Base-by-base conservation (phyloP, 2,113 vertebrate genomes). In the Zapus hudsonius region DNA sequence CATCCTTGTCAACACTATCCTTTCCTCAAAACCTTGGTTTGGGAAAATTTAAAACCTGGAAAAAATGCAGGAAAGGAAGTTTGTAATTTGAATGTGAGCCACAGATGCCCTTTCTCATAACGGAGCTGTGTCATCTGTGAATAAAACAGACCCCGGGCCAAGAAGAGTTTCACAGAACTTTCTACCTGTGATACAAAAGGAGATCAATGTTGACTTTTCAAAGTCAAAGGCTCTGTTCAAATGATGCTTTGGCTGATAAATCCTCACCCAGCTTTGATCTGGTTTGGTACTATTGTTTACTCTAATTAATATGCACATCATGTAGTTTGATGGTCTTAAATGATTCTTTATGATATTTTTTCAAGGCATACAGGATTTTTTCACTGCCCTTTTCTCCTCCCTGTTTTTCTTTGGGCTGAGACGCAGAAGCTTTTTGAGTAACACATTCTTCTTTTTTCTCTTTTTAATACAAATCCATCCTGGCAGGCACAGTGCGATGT, bases 401-500 rank as follows among this genome's bases (percentile, higher is more conserved):
- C 5, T 16, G 31, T 11, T 2, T n/a, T 22, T 9, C 10, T 11
- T 91, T 25, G 66, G 13, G 17, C 92, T 74, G n/a, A 33, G 92
- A 78, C 59, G 93, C 67, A 92, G 75, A 94, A 92, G 57, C 70
- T 85, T 94, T 92, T 90, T 61, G 84, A 94, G 76, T 87, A 94
- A 87, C 73, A 86, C 70, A 79, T 64, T 92, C 69, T 86, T 79
- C 52, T 84, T 91, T 74, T 69, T 90, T 52, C 57, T 57, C 36
- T 86, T 92, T 95, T 92, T 81, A 95, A 76, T 84, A 91, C 20
- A 92, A 92, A 95, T 94, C 29, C 63, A 74, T 40, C 36, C 81
- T 94, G 89, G 90, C 94, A 96, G 84, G 57, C 89, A 81, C 87
- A 91, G 69, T 73, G 81, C 69, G 36, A 36, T 73, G 12, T 78